These are phyloP conservation scores for Chydorus sphaericus DNA, from an alignment of 2,888 invertebrate species.

Conservation along the genomic window DNA sequence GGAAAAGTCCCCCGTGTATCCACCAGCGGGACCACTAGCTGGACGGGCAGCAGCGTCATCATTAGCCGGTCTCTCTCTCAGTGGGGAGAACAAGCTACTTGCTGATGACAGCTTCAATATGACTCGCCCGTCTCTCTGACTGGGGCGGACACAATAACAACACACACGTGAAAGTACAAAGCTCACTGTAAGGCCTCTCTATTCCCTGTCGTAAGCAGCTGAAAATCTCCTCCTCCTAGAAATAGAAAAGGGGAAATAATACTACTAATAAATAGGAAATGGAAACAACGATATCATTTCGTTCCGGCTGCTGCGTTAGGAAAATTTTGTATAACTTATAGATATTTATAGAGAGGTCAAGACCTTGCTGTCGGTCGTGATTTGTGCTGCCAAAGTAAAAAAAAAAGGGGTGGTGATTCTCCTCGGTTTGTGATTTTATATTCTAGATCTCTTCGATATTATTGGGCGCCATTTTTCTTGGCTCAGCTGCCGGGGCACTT, in stretches of 20 bases:
- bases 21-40: not conserved
- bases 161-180: not conserved
- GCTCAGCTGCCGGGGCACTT: too few relatives aligned
- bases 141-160: not conserved
- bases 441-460: too few relatives aligned
- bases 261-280: too few relatives aligned
- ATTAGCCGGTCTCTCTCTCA: not conserved
- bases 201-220: too few relatives aligned
- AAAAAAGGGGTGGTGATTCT: not conserved
- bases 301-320: too few relatives aligned
- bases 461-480: too few relatives aligned
- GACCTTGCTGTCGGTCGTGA: too few relatives aligned
- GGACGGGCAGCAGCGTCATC: not conserved
- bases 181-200: not conserved
- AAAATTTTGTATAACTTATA: too few relatives aligned
- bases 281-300: too few relatives aligned
- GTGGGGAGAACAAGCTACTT: not conserved
- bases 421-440: too few relatives aligned
- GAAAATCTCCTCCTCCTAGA: not conserved
- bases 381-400: too few relatives aligned
- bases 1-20: not conserved
- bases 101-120: constrained; percentile 6
- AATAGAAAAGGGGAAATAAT: not conserved
- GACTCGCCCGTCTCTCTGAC: not conserved
- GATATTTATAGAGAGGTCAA: not conserved